A percentile compares a stretch with the other conserved stretches of the same genome.
Evolutionary conservation across 1,140 invertebrate genomes (phyloP).

Genomic region (Mesaphorura yosii): DNA sequence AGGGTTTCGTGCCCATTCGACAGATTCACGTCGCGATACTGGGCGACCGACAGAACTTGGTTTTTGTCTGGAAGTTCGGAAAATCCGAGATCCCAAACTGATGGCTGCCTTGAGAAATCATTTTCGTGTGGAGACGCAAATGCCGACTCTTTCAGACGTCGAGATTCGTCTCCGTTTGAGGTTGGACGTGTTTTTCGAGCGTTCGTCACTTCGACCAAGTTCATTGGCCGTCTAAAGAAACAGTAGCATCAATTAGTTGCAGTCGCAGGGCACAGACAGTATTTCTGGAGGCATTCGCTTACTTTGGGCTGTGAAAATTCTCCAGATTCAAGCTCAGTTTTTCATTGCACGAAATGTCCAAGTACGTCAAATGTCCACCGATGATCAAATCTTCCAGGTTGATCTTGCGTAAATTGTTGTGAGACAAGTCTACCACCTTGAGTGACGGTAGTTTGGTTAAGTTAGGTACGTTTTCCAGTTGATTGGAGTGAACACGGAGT

Average conservation of each 20-base stretch:
- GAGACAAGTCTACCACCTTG: slow-evolving; percentile 67
- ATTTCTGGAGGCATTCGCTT: slow-evolving; percentile 4
- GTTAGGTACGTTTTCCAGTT: slow-evolving; percentile 57
- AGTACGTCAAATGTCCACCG: slow-evolving; percentile 60
- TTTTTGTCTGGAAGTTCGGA: slow-evolving; percentile 65
- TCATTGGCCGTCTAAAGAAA: slow-evolving; percentile 49
- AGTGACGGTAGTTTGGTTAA: slow-evolving; percentile 58
- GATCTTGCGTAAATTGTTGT: slow-evolving; percentile 66
- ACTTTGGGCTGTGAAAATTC: slow-evolving; percentile 26
- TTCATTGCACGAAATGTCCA: slow-evolving; percentile 71
- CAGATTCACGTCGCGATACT: slow-evolving; percentile 61
- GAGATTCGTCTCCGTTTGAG: background rate
- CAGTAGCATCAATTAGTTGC: too few relatives aligned
- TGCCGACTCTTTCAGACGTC: slow-evolving; percentile 19
- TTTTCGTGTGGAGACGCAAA: slow-evolving; percentile 38
- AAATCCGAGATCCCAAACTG: slow-evolving; percentile 66
- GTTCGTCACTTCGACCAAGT: slow-evolving; percentile 61
- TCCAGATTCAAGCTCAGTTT: slow-evolving; percentile 36
- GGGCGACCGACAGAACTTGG: slow-evolving; percentile 53
- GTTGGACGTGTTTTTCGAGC: too few relatives aligned
- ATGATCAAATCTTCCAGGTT: slow-evolving; percentile 62
- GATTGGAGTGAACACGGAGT: slow-evolving; percentile 68
- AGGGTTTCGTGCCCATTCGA: slow-evolving; percentile 60
- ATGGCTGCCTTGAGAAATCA: too few relatives aligned
- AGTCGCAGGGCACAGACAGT: too few relatives aligned